Base-by-base conservation (phyloP, 2,888 invertebrate species). In the Polymixis flavicincta region DNA sequence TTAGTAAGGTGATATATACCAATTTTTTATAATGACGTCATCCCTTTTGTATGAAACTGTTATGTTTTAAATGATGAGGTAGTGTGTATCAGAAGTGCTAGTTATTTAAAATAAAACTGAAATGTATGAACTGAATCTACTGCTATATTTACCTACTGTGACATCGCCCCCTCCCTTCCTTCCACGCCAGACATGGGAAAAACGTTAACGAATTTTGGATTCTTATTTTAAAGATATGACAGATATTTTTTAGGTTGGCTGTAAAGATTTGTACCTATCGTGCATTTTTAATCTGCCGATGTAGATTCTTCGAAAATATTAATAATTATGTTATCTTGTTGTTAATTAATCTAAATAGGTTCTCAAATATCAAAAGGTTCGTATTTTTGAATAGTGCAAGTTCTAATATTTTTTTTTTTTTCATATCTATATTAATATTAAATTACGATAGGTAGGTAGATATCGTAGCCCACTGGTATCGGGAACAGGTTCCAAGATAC, bases 151-250 rank as follows among this genome's bases (percentile, higher is more conserved):
- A n/a, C n/a, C n/a, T n/a, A 37, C 42, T 63, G 17, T 37, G 25
- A 0, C 61, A 42, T 61, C 87, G 78, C 87, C 80, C 86, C 86
- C 66, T 71, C 74, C 74, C 85, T 78, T 69, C 82, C 82, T 83
- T 81, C 84, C 81, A 78, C 75, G 79, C 83, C 84, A 83, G 83
- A 82, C 87, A 90, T 88, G 87, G 69, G 88, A 87, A 87, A 89
- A 89, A 89, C 88, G 88, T 89, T 86, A 85, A 84, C 82, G 78
- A 83, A 86, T 87, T 87, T 86, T 80, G 84, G 75, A 82, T 82
- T 81, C 83, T 75, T 81, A 86, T 85, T 87, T 85, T 70, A 71
- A 80, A 74, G 70, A 85, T 84, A 88, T 87, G 86, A 89, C 87
- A 85, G 86, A 78, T 85, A 75, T 85, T 69, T 85, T 85, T 83